Conservation (phyloP, 2,113 vertebrate species). For the Rhipidura dahli region DNA sequence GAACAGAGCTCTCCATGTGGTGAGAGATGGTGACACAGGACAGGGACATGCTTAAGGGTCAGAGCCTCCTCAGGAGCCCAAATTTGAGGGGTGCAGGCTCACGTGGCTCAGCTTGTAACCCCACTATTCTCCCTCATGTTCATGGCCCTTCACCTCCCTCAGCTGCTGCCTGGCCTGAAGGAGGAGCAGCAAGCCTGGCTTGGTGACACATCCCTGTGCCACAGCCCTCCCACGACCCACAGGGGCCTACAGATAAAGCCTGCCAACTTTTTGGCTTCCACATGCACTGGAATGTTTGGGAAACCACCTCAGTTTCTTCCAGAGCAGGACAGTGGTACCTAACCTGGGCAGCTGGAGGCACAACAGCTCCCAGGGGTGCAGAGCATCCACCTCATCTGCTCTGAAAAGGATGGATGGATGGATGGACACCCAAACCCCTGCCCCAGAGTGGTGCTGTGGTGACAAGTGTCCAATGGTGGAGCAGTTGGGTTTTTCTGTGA, state of each 20-base stretch:
- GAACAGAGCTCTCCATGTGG: not conserved
- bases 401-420: not conserved
- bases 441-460: not conserved
- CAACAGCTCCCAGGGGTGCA: not conserved
- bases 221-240: not conserved
- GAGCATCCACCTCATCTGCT: not conserved
- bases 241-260: not conserved
- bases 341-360: not conserved
- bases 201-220: not conserved
- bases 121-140: constrained; percentile 70
- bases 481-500: not conserved
- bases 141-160: constrained; percentile 76
- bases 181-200: constrained; percentile 63
- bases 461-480: not conserved
- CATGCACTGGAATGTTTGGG: fast-evolving
- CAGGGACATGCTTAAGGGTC: not conserved
- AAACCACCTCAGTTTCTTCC: not conserved
- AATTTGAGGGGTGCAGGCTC: constrained; percentile 72
- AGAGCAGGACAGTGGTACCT: not conserved
- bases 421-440: not conserved
- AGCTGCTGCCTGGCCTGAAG: constrained; percentile 88
- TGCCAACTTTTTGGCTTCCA: not conserved
- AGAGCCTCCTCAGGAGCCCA: constrained; percentile 43
- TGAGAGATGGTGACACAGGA: not conserved
- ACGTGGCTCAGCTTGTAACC: constrained; percentile 66